Evolutionary conservation across 2,888 invertebrate species (phyloP), one percentile per base, ranked within the genome.

Genomic region (Phymatocera aterrima): DNA sequence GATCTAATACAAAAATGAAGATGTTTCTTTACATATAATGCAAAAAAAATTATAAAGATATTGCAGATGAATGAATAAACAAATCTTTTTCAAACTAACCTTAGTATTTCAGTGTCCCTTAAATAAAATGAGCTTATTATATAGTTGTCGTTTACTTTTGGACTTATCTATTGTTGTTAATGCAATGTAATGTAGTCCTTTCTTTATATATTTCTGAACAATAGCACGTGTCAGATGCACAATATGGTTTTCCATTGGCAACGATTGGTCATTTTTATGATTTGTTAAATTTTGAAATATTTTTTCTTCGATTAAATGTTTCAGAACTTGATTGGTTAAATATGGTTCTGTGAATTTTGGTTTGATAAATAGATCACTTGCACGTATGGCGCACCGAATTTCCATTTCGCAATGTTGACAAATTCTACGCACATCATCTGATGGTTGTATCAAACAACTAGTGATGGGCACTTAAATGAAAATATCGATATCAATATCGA

Each of bases 371-470:
- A 24, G 60, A 18, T 77, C 80, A 64, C 79, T 79, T 51, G 68
- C 72, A 34, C 21, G 15, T 1, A 80, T 28, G 18, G 64, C 77
- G 37, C 77, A 70, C 48, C 68, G 70, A 65, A 80, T 65, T 21
- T 48, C 28, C 46, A 64, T 79, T 77, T 79, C 77, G 12, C 54
- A 37, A 12, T 34, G 18, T 34, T 34, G 46, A 48, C 80, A 78
- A 70, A 79, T 77, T 18, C 77, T 65, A 21, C 61, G 28, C 24
- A 80, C 74, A 65, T 79, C 46, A 12, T 5, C 18, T 61, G 81
- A 81, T 43, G 82, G 81, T 64, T 80, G 80, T 15, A 81, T 64
- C n/a, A 81, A 72, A 1, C 79, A n/a, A 28, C 34, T 57, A 40
- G 64, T 37, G 40, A 57, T 57, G 57, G 21, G 57, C 28, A 28